Evolutionary conservation across 2,888 invertebrate genomes (phyloP).

Genomic region (Plebejus melissa): DNA sequence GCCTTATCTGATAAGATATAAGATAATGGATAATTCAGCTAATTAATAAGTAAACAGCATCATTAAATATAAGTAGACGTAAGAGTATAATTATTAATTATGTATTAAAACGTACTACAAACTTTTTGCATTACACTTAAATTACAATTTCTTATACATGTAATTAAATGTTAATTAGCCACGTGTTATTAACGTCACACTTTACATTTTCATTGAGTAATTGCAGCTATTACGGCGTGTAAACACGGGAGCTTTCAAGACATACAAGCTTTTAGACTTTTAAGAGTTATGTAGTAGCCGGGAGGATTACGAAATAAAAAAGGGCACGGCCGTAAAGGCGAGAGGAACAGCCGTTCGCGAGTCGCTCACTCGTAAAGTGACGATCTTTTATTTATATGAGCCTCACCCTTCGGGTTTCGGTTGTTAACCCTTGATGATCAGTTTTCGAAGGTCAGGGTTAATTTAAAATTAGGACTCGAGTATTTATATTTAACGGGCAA

Average conservation of each 20-base stretch:
- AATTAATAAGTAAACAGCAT: not conserved
- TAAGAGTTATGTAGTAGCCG: constrained; percentile 3
- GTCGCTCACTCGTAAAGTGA: constrained; percentile 54
- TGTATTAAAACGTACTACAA: constrained; percentile 2
- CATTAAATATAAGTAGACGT: not conserved
- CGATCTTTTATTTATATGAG: constrained; percentile 70
- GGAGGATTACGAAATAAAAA: constrained; percentile 44
- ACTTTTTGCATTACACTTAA: constrained; percentile 21
- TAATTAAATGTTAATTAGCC: not conserved
- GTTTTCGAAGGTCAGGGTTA: constrained; percentile 72
- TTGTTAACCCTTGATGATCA: constrained; percentile 60
- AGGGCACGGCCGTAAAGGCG: constrained; percentile 36
- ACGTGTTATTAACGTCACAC: constrained; percentile 2
- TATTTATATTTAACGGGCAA: not conserved
- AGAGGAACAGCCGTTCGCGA: constrained; percentile 42
- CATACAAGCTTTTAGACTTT: not conserved
- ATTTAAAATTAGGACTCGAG: constrained; percentile 3
- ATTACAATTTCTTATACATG: not conserved
- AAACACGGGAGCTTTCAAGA: constrained; percentile 11
- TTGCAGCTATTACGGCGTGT: not conserved
- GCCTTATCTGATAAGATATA: constrained; percentile 43
- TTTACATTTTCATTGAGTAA: constrained; percentile 21
- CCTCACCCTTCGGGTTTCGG: constrained; percentile 67
- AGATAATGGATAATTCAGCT: constrained; percentile 34
- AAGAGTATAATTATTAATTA: not conserved